Conservation (phyloP, 2,797 vertebrate genomes). For the Sparus aurata region DNA sequence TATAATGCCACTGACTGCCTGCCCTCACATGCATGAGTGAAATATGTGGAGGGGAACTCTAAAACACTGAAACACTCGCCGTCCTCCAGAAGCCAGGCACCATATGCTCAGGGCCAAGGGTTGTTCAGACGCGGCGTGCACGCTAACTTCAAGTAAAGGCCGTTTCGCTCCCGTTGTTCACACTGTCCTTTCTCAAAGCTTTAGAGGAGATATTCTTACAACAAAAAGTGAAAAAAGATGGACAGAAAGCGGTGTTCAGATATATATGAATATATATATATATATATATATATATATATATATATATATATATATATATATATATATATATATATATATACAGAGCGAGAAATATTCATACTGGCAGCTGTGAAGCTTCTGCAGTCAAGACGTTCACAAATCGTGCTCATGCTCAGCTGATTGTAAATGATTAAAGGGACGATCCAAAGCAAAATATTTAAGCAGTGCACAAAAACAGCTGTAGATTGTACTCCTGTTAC, state of each 20-base stretch:
- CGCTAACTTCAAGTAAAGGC: conserved; percentile 3
- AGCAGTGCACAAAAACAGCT: background rate
- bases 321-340: no score
- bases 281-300: no score
- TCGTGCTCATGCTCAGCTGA: conserved; percentile 26
- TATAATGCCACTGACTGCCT: conserved; percentile 30
- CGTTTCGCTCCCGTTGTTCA: background rate
- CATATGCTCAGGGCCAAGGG: conserved; percentile 19
- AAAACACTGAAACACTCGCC: conserved; percentile 38
- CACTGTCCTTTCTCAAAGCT: conserved; percentile 18
- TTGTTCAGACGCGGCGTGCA: conserved; percentile 9
- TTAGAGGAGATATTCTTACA: conserved; percentile 10
- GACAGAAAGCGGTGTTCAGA: conserved; percentile 28
- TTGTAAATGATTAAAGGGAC: conserved; percentile 31
- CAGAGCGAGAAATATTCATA: conserved; percentile 17
- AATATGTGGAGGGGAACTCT: conserved; percentile 28
- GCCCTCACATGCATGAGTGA: conserved; percentile 25
- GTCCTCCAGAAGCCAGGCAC: background rate
- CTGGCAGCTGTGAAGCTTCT: conserved; percentile 36
- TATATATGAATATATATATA: no score
- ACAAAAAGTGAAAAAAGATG: conserved; percentile 12
- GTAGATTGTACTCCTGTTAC: background rate
- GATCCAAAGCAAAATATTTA: conserved; percentile 12
- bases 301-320: no score
- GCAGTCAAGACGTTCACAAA: conserved; percentile 32